These are phyloP conservation scores for Drosophila mimetica DNA, from an alignment of 2,888 invertebrate species.

Conservation along the genomic window DNA sequence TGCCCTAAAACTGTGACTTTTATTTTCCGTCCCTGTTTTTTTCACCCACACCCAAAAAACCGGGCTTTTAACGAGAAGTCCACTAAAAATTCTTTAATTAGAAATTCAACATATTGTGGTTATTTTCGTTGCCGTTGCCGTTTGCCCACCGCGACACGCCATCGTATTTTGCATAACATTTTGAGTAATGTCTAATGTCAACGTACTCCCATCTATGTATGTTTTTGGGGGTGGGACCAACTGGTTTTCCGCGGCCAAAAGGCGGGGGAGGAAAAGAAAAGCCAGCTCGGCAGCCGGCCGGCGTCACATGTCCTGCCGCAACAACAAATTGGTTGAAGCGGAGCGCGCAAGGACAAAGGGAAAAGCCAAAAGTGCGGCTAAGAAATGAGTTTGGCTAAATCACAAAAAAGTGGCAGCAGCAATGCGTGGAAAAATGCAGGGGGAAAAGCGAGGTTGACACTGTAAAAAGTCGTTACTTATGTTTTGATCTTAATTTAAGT, in stretches of 20 bases:
- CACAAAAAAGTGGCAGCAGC: constrained; percentile 13
- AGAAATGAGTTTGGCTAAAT: constrained; percentile 39
- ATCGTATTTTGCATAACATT: constrained; percentile 67
- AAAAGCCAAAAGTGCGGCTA: constrained; percentile 41
- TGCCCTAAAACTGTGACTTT: neutral
- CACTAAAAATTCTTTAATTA: constrained; percentile 45
- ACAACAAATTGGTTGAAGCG: constrained; percentile 67
- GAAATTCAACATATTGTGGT: constrained; percentile 44
- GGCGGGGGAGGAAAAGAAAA: constrained; percentile 18
- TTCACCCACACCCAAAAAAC: constrained; percentile 8
- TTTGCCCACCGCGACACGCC: constrained; percentile 58
- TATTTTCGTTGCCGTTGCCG: constrained; percentile 19
- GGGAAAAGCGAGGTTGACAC: neutral
- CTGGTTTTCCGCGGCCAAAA: constrained; percentile 7
- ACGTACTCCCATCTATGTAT: constrained; percentile 60
- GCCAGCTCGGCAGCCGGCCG: constrained; percentile 39
- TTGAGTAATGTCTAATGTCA: constrained; percentile 79
- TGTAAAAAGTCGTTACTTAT: neutral
- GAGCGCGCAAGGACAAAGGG: constrained; percentile 28
- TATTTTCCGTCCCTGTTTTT: neutral
- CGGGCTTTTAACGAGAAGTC: constrained; percentile 4
- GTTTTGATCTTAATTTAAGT: neutral
- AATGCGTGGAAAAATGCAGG: constrained; percentile 42
- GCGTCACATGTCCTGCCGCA: constrained; percentile 68
- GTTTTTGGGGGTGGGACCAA: constrained; percentile 11